Evolutionary conservation across 2,888 invertebrate genomes (phyloP).

Genomic region (Ernsta delagoae): DNA sequence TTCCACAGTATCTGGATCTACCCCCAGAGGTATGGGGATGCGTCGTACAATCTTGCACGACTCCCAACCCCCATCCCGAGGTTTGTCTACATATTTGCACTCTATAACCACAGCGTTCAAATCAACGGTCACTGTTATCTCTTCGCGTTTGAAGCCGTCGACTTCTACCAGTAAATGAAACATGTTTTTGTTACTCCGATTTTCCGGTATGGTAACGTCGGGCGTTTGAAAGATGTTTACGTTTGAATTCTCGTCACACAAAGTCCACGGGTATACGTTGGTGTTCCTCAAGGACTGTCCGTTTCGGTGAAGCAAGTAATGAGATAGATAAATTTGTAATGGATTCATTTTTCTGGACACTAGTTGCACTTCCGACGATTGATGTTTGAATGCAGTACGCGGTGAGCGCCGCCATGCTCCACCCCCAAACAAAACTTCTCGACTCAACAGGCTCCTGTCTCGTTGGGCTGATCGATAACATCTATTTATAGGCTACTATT

Average conservation of each 20-base stretch:
- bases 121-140: background rate
- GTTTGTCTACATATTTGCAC: background rate
- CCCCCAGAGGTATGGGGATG: background rate
- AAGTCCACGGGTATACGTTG: background rate
- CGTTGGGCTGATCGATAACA: background rate
- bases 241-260: background rate
- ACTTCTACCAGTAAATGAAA: background rate
- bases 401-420: background rate
- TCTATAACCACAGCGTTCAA: background rate
- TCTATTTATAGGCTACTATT: background rate
- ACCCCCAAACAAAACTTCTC: background rate
- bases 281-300: background rate
- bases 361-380: background rate
- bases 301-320: background rate
- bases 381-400: background rate
- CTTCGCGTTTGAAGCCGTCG: background rate
- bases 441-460: background rate
- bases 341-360: background rate
- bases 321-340: background rate
- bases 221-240: background rate
- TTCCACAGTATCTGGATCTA: background rate
- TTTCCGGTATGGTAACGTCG: background rate
- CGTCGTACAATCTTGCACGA: background rate
- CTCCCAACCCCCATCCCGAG: background rate
- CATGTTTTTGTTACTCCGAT: conserved; percentile 3